Base-by-base conservation (phyloP, 2,888 invertebrate species). In the Drosophila nr. perissopoda region DNA sequence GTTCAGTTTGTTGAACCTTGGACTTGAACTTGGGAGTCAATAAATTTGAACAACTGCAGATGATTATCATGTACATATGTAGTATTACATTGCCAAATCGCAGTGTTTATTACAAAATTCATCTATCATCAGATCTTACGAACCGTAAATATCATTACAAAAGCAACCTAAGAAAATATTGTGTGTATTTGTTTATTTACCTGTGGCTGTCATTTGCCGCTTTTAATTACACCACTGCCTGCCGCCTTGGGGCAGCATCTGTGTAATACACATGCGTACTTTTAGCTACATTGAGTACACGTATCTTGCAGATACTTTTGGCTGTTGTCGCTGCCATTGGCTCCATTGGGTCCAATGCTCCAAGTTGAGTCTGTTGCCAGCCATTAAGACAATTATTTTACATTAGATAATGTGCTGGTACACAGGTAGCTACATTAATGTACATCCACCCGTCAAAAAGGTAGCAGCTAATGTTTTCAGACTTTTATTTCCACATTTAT, bases 151-250 rank as follows among this genome's bases (percentile, higher is more conserved):
- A 78, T 59, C 33, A 61, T 61, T 71, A 65, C 66, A 66, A 63
- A 60, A 38, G 48, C 46, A 52, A 52, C 53, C 27, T 52, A 53
- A 54, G 29, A 34, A 38, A 76, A 61, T 42, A 46, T 16, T 46
- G 1, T 25, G 7, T 18, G 51, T 40, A 27, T 42, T 42, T 51
- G 59, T 59, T 60, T 79, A 59, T 81, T 70, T 87, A 63, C 79
- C 38, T 38, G 38, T 63, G 74, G 60, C 80, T 79, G 90, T 84
- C 83, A 86, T 88, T 89, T 89, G 70, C 62, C 29, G 71, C 70
- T 89, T 90, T 90, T 85, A 85, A 85, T 90, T 90, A 83, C 85
- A 87, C 54, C 68, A 27, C 33, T 27, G 13, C 27, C 13, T n/a
- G 38, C 7, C 74, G 75, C 69, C 68, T 56, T 59, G 71, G 53